These are phyloP conservation scores for Agapornis roseicollis DNA, from an alignment of 2,113 vertebrate genomes.

Conservation along the genomic window DNA sequence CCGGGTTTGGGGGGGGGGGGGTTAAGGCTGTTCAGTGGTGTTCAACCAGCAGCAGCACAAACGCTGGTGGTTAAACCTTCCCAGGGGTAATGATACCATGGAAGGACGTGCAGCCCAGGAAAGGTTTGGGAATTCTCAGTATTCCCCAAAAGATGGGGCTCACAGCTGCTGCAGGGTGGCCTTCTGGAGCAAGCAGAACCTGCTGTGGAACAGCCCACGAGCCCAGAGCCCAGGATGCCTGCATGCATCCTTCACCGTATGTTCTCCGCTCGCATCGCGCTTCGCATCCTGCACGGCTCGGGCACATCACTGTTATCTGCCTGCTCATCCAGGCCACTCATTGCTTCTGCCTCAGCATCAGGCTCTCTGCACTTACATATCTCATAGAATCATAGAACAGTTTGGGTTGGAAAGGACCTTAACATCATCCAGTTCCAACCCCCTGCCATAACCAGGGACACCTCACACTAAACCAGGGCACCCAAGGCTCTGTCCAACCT, in stretches of 20 bases:
- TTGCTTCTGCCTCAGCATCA: background rate
- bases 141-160: background rate
- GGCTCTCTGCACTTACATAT: too few relatives aligned
- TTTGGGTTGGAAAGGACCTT: too few relatives aligned
- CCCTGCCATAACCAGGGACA: too few relatives aligned
- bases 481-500: too few relatives aligned
- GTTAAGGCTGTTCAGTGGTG: background rate
- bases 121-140: background rate
- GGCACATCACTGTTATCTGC: background rate
- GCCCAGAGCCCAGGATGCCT: background rate
- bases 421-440: too few relatives aligned
- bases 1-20: background rate
- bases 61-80: background rate
- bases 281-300: background rate
- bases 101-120: background rate
- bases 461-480: too few relatives aligned
- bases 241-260: accelerated
- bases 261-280: background rate
- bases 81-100: background rate
- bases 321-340: accelerated
- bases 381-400: too few relatives aligned
- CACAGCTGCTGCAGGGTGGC: background rate
- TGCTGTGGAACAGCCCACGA: accelerated
- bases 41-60: background rate
- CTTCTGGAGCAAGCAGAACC: background rate